Conservation (phyloP, 2,113 vertebrate species). For the Chamaea fasciata region DNA sequence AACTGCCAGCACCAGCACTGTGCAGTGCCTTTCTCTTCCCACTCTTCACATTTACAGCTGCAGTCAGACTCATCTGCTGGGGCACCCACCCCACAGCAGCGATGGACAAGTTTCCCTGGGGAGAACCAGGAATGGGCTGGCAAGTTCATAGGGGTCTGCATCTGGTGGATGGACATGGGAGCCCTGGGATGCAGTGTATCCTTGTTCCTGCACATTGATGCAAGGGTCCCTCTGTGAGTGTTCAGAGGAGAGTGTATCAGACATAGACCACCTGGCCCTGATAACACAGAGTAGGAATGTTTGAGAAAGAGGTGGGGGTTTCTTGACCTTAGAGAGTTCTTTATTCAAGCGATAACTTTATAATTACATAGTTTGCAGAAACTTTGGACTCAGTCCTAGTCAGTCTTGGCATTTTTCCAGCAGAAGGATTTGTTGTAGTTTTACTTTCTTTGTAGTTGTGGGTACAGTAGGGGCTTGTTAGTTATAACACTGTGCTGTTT, state of each 20-base stretch:
- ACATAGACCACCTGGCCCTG: background rate
- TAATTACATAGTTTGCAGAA: background rate
- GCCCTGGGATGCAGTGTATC: background rate
- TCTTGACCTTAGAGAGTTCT: background rate
- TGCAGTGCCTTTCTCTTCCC: background rate
- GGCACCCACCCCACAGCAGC: background rate
- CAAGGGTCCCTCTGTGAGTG: fast-evolving
- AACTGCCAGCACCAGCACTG: background rate
- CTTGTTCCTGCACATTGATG: fast-evolving
- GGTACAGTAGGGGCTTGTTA: background rate
- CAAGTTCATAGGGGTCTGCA: background rate
- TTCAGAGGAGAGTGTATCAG: background rate
- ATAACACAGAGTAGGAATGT: background rate
- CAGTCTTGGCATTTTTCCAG: background rate
- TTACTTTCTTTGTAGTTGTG: background rate
- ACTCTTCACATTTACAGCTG: background rate
- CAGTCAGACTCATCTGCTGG: background rate
- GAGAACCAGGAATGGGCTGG: background rate
- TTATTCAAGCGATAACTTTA: background rate
- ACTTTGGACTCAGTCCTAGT: background rate
- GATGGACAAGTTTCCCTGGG: background rate
- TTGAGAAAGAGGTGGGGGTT: background rate
- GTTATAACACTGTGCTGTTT: background rate
- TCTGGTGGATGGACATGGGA: background rate
- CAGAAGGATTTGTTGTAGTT: background rate